phyloP scores from a whole-genome alignment of 1,140 invertebrate genomes.

The Drosophila kohkoa region DNA sequence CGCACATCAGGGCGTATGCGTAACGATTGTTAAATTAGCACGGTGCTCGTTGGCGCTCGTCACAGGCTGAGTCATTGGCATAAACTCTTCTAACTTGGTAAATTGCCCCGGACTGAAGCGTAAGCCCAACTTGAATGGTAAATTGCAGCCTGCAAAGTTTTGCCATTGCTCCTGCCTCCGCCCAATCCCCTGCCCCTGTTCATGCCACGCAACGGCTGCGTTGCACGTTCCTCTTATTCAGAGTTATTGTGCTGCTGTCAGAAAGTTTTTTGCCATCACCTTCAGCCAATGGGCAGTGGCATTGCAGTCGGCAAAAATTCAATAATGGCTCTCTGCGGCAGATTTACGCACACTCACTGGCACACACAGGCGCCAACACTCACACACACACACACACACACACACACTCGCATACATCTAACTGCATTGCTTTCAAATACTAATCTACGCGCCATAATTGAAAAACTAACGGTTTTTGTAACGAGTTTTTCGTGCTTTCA shows the following conservation, averaged over 20 bases:
- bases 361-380: not conserved
- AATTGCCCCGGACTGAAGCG: slow-evolving; percentile 28
- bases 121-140: slow-evolving; percentile 60
- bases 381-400: slow-evolving; percentile 21
- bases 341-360: slow-evolving; percentile 65
- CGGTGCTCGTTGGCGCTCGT: slow-evolving; percentile 1
- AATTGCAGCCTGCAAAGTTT: slow-evolving; percentile 57
- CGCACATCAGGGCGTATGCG: slow-evolving; percentile 49
- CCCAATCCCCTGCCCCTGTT: slow-evolving; percentile 18
- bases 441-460: slow-evolving; percentile 82
- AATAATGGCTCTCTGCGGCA: slow-evolving; percentile 64
- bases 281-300: slow-evolving; percentile 48
- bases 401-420: slow-evolving; percentile 2
- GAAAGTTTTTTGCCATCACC: slow-evolving; percentile 60
- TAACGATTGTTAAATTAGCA: slow-evolving; percentile 57
- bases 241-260: slow-evolving; percentile 77
- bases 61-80: slow-evolving; percentile 24
- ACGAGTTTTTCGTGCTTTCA: slow-evolving; percentile 79
- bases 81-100: slow-evolving; percentile 44
- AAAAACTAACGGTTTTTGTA: slow-evolving; percentile 81
- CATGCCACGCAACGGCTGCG: not conserved
- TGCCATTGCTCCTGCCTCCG: slow-evolving; percentile 17
- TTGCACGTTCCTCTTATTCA: slow-evolving; percentile 72
- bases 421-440: slow-evolving; percentile 75
- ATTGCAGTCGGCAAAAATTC: slow-evolving; percentile 58